Percentiles rank a stretch among this genome's conserved stretches.
These are phyloP conservation scores for Microcebus jonahi DNA, from an alignment of 2,113 vertebrate genomes.

Conservation along the genomic window DNA sequence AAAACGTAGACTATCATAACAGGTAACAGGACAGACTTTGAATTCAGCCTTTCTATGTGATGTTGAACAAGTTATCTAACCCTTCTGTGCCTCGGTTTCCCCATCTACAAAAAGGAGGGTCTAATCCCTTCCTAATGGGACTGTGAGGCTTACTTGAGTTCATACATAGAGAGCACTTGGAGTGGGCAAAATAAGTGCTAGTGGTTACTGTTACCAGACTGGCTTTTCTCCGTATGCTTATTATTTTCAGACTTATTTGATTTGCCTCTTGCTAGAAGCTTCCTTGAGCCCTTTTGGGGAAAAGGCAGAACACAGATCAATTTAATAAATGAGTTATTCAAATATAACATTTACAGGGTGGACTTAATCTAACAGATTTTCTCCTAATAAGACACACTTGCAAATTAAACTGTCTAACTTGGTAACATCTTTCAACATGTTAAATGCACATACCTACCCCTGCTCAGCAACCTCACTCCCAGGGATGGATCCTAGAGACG, in stretches of 20 bases:
- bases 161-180: not conserved
- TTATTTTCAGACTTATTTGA: not conserved
- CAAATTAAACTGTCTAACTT: slow-evolving; percentile 41
- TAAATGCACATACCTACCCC: not conserved
- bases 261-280: slow-evolving; percentile 40
- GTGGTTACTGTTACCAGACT: not conserved
- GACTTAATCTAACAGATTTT: slow-evolving; percentile 41
- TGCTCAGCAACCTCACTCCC: not conserved
- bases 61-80: not conserved
- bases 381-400: slow-evolving; percentile 44
- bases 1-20: not conserved
- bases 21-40: not conserved
- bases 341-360: slow-evolving; percentile 32
- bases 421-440: not conserved
- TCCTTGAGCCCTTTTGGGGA: slow-evolving; percentile 21
- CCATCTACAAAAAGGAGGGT: not conserved
- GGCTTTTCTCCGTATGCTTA: not conserved
- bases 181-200: not conserved
- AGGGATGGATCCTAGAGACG: not conserved
- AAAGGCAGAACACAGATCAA: slow-evolving; percentile 32
- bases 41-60: not conserved
- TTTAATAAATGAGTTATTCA: slow-evolving; percentile 55
- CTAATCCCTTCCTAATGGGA: not conserved
- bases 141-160: not conserved
- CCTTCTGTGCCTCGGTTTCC: not conserved